Evolutionary conservation across 2,113 vertebrate genomes (phyloP).

Genomic region (Hemiscyllium ocellatum): DNA sequence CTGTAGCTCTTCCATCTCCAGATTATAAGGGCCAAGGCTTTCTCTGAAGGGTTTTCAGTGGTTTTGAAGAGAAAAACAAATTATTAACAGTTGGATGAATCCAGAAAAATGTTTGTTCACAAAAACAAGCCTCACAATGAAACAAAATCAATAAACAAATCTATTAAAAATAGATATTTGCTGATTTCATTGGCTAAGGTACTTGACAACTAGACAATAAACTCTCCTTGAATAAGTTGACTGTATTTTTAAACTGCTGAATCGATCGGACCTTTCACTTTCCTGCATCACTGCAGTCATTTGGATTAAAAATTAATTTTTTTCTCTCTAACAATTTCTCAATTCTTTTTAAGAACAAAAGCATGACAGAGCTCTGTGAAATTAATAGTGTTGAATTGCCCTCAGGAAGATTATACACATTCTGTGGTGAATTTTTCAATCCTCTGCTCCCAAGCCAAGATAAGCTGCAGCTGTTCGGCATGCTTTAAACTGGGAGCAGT

Average conservation of each 20-base stretch:
- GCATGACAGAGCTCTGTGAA: neutral
- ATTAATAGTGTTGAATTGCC: conserved; percentile 12
- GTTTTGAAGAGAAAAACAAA: neutral
- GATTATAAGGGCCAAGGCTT: neutral
- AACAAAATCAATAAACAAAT: neutral
- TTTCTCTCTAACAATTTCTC: neutral
- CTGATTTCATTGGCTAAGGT: neutral
- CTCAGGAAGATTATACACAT: neutral
- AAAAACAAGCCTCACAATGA: neutral
- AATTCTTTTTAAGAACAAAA: conserved; percentile 15
- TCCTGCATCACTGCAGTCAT: neutral
- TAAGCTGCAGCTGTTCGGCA: neutral
- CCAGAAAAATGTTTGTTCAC: neutral
- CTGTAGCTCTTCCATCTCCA: neutral
- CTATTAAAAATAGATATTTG: neutral
- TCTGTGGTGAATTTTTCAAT: neutral
- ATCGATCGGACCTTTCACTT: neutral
- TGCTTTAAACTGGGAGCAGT: neutral
- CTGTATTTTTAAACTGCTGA: conserved; percentile 13
- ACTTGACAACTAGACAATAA: neutral
- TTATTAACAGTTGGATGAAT: neutral
- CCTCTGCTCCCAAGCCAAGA: neutral
- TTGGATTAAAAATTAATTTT: conserved; percentile 12
- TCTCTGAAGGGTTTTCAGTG: neutral
- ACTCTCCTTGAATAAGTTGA: neutral